Evolutionary conservation across 2,888 invertebrate species (phyloP), one percentile per base, ranked within the genome.

Genomic region (Trilocha varians): DNA sequence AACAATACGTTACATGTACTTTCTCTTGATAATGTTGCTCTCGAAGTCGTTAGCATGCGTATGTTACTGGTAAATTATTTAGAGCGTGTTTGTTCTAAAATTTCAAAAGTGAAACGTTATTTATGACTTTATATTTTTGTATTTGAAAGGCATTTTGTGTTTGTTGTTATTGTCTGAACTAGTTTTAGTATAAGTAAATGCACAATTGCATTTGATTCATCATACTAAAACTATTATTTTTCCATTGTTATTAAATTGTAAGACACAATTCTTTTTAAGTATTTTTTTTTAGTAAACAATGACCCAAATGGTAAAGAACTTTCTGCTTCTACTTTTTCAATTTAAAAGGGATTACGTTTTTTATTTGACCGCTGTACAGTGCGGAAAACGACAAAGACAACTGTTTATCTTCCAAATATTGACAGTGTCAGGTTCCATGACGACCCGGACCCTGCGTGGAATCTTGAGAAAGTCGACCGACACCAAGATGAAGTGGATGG

Each of bases 401-500:
- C 40, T 17, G 8, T 15, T 40, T 17, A 35, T 34, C 40, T 16
- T 18, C 34, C 17, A 35, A 40, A 34, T 35, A 18, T 14, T 38
- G 36, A 39, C 50, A 25, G 60, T 70, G 66, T 62, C 62, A 62
- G 59, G 63, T 68, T 70, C 64, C 69, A 68, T 69, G 61, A 49
- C 44, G 49, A 43, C 32, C 41, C 34, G 57, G 65, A 57, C 58
- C 64, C 59, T 63, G 56, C 57, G 66, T 64, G 82, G 84, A 83
- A 84, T 85, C 83, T 80, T 70, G 83, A 70, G 84, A 85, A 85
- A 85, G 84, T 84, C 79, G 79, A 78, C 76, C 78, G 74, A 64
- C 70, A 65, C 62, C 68, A 70, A 74, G 70, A 73, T 70, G 72
- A 77, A 77, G 78, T 78, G 78, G 77, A 73, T 69, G 70, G 70